phyloP scores from a whole-genome alignment of 2,797 vertebrate genomes.

The Phalloptychus januarius region DNA sequence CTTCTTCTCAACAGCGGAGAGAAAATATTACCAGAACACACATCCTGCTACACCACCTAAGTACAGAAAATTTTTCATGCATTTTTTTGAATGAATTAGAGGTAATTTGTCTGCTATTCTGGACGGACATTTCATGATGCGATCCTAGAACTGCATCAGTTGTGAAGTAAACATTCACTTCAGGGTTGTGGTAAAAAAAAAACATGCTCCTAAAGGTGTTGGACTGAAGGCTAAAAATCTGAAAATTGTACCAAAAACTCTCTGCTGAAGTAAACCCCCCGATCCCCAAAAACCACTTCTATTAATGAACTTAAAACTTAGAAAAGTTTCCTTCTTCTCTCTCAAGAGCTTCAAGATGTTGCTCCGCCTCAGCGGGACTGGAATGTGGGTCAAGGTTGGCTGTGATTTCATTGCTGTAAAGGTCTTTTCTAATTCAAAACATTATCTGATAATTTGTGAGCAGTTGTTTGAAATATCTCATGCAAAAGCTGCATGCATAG shows the following conservation, averaged over 20 bases:
- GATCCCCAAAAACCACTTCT: not conserved
- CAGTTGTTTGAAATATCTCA: not conserved
- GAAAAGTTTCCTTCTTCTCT: not conserved
- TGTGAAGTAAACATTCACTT: not conserved
- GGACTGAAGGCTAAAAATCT: not conserved
- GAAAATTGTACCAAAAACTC: not conserved
- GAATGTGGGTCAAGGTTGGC: not conserved
- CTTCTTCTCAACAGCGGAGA: not conserved
- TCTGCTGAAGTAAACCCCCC: not conserved
- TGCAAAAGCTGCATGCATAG: not conserved
- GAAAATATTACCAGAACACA: not conserved
- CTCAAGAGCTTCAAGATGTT: not conserved
- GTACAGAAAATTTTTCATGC: not conserved
- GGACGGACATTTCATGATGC: not conserved
- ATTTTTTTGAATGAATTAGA: conserved; percentile 17
- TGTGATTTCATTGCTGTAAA: not conserved
- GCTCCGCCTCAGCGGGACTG: not conserved
- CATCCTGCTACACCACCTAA: not conserved
- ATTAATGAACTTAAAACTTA: not conserved
- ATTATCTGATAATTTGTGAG: not conserved
- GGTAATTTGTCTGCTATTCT: not conserved
- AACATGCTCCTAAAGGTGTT: not conserved
- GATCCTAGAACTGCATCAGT: not conserved
- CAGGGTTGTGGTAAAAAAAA: not conserved
- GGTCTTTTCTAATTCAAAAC: not conserved